Evolutionary conservation across 2,888 invertebrate species (phyloP), one percentile per base, ranked within the genome.

Genomic region (Physocephala rufipes): DNA sequence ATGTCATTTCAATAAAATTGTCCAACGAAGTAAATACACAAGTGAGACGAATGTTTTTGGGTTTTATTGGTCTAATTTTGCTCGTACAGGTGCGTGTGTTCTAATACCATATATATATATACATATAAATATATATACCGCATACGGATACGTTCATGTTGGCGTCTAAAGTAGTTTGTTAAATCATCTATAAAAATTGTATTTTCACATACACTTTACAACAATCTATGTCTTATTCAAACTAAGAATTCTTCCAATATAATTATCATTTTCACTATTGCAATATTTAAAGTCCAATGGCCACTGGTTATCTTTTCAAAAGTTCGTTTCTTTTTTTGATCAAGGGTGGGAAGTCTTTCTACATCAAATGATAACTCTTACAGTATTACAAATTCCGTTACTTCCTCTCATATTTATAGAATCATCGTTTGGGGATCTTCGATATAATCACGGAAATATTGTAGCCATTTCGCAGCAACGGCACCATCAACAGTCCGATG

Each of bases 401-500:
- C n/a, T n/a, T n/a, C 45, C 24, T 16, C 24, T 66, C 67, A 61
- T 65, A 63, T 81, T 89, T 92, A 98, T 81, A 99, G 89, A 76
- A 99, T 91, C 93, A 99, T 99, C 75, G 93, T 92, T 77, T 93
- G 91, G 30, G 99, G 99, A 82, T 96, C 93, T 87, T 99, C 97
- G 76, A 99, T 87, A 83, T 91, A 92, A 74, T 91, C 91, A 79
- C 92, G 93, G 88, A 99, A 96, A 67, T 92, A 93, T 80, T 93
- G 89, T 82, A 99, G 89, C 97, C 97, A 99, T 84, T 93, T 91
- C 2, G 99, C 99, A 69, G 97, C 99, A 4, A 99, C 94, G 77
- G 99, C 99, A 64, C 99, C 99, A 86, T 99, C 99, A 9, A 99
- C 95, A 28, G 97, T 96, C 80, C 99, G 90, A 86, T 99, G 99